phyloP scores from a whole-genome alignment of 2,797 vertebrate genomes.

The Sternotherus odoratus region DNA sequence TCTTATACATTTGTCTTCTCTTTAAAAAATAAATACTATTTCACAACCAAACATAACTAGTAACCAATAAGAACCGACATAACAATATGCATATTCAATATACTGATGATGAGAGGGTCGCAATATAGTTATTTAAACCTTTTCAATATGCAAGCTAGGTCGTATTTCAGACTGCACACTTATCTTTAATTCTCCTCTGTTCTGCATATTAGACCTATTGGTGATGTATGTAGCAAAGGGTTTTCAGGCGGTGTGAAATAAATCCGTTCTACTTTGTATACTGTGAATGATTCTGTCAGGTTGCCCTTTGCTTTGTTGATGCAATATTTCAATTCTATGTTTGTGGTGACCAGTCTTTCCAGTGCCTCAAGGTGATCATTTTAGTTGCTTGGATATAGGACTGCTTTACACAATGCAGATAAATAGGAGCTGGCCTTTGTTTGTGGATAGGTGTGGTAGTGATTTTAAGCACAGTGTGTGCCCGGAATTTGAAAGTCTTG shows the following conservation, averaged over 20 bases:
- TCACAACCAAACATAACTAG: neutral
- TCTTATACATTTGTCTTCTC: neutral
- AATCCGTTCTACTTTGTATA: neutral
- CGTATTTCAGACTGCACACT: neutral
- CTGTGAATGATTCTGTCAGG: neutral
- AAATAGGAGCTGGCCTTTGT: neutral
- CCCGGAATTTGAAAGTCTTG: neutral
- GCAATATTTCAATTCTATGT: neutral
- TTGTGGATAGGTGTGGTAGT: neutral
- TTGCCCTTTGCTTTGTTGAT: neutral
- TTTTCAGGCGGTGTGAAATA: neutral
- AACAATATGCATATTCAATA: neutral
- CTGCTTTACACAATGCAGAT: fast-evolving
- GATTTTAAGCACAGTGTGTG: neutral
- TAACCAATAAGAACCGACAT: neutral
- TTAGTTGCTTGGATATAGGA: neutral
- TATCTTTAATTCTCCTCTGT: neutral
- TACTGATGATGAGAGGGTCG: neutral
- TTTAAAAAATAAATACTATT: neutral
- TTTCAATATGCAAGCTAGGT: neutral
- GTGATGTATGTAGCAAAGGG: neutral
- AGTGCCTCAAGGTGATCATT: neutral
- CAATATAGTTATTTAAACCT: neutral
- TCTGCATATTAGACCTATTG: fast-evolving
- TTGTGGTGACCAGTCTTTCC: neutral